Base-by-base conservation (phyloP, 2,797 vertebrate genomes). In the Poeciliopsis paucimaculata region DNA sequence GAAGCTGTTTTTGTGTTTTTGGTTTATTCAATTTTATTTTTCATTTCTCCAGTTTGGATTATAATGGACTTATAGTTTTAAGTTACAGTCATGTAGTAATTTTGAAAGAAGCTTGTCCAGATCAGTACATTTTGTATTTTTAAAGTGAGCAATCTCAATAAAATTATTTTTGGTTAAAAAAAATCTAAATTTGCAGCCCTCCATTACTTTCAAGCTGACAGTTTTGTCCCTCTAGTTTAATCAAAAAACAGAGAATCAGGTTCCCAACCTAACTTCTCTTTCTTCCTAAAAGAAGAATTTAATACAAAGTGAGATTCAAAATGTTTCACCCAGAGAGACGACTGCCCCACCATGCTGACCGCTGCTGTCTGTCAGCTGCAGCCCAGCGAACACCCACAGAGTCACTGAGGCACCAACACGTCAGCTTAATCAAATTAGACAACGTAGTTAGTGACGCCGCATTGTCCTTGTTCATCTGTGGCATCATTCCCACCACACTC, bases 361-460 rank as follows among this genome's bases (percentile, higher is more conserved):
- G 70, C 79, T 57, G 81, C 82, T 72, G 77, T 73, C 76, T 26
- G 72, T 88, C 90, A 76, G 55, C 55, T 53, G 41, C 55, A 46
- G 39, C 8, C 41, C 77, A 26, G 87, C 85, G 80, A 77, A 84
- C 78, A 72, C 77, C 84, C 77, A 72, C 73, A 13, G 57, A 75
- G 72, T 51, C 87, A 76, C 70, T 80, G 84, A 88, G 77, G 90
- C 87, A 82, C 89, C 43, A 75, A 87, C 88, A 77, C 77, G 90
- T 94, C 94, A 92, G 84, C 78, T 47, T 95, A 95, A 96, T 95
- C 89, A 93, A 91, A 94, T 95, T 90, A 94, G 94, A 96, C 94
- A 93, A 93, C 86, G 41, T 84, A 78, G 91, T 94, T 94, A 94
- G 93, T 78, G 91, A 88, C 87, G 86, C 86, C 76, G 87, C 91